Base-by-base conservation (phyloP, 2,888 invertebrate species). In the Eupithecia subumbrata region DNA sequence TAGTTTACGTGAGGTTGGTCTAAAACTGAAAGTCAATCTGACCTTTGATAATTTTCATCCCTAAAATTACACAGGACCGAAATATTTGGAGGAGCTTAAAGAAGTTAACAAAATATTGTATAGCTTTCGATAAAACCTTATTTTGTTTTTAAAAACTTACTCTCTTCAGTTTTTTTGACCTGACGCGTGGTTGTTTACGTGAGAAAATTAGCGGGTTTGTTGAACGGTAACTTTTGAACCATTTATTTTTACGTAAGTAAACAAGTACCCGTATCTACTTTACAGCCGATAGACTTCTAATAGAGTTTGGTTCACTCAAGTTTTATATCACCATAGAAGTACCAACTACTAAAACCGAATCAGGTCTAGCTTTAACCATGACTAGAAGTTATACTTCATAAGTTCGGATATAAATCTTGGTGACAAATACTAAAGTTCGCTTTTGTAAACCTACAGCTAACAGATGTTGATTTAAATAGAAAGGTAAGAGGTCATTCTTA, bases 381-480 rank as follows among this genome's bases (percentile, higher is more conserved):
- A n/a, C 25, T 64, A 64, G 5, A 52, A 37, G 1, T n/a, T 66
- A 66, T 66, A 11, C 30, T n/a, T 37, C 66, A 11, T 56, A 18
- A 64, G 30, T 34, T 34, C 34, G 25, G 37, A 37, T 66, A 66
- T 66, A 66, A 66, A 37, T 66, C 37, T 37, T 37, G 16, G 66
- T 11, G 66, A 66, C 66, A 66, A 37, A 66, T 66, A 66, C 34
- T 66, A 34, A 66, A 66, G 66, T 66, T 66, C 37, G 30, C 14
- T 34, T 64, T 34, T 56, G 56, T 56, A 4, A 12, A 56, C 22
- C 12, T 56, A 22, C 22, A 12, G 56, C 11, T 56, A 56, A 9
- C 56, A 37, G n/a, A 37, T 37, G 37, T 66, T n/a, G 37, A 18
- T 66, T 18, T 66, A 18, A 37, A 66, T 37, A 66, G 66, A 66